These are phyloP conservation scores for Mesochorus sp. DNA, from an alignment of 2,888 invertebrate genomes.

Conservation along the genomic window DNA sequence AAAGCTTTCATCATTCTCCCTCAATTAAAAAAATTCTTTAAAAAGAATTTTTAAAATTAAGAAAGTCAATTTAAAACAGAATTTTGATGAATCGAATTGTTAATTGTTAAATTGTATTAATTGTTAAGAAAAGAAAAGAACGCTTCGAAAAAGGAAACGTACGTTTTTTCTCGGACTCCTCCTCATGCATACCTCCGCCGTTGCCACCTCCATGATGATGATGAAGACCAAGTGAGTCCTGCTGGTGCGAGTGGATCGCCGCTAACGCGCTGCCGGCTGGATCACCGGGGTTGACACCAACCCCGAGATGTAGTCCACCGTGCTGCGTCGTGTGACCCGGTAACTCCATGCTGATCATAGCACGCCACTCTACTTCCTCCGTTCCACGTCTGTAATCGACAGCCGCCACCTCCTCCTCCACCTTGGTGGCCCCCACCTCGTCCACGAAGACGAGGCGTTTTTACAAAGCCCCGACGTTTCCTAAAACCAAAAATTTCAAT, in stretches of 20 bases:
- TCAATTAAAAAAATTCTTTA: too few species aligned
- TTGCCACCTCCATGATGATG: slow-evolving; percentile 77
- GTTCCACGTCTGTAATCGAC: slow-evolving; percentile 72
- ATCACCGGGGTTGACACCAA: slow-evolving; percentile 77
- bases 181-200: slow-evolving; percentile 80
- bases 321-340: slow-evolving; percentile 79
- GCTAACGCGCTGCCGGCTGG: slow-evolving; percentile 76
- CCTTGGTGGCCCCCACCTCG: slow-evolving; percentile 73
- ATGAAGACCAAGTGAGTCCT: slow-evolving; percentile 78
- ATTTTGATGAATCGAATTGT: neutral
- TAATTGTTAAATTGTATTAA: neutral
- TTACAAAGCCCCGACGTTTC: slow-evolving; percentile 53
- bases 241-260: slow-evolving; percentile 79
- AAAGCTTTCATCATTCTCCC: too few species aligned
- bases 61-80: too few species aligned
- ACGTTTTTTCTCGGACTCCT: slow-evolving; percentile 80
- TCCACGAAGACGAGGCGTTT: slow-evolving; percentile 73
- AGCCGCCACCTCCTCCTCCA: slow-evolving; percentile 68
- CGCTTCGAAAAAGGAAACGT: slow-evolving; percentile 80
- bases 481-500: slow-evolving; percentile 25
- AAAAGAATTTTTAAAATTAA: too few species aligned
- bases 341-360: slow-evolving; percentile 81
- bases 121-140: too few species aligned
- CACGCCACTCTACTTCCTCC: slow-evolving; percentile 75
- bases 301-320: slow-evolving; percentile 78